Percentiles rank a stretch among this genome's conserved stretches.
These are phyloP conservation scores for Tetraneura akinire DNA, from an alignment of 1,140 invertebrate genomes.

Conservation along the genomic window DNA sequence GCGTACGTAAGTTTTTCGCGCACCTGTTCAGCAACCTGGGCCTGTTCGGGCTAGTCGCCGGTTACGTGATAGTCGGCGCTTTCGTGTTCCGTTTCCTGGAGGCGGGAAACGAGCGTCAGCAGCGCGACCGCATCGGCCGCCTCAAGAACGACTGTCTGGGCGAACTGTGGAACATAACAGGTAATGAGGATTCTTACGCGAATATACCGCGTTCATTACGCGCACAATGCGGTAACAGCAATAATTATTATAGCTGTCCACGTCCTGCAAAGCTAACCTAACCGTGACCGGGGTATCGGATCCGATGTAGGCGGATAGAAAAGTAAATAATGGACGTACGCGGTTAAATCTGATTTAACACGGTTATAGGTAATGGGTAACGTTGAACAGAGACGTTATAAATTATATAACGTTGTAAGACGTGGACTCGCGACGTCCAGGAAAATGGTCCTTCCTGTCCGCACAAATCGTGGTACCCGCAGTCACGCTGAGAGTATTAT, in stretches of 20 bases:
- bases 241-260: no score
- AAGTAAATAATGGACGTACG: no score
- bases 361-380: no score
- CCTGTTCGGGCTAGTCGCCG: conserved; percentile 58
- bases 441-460: no score
- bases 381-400: no score
- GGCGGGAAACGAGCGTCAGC: conserved; percentile 50
- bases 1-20: conserved; percentile 51
- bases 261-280: background rate
- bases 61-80: conserved; percentile 57
- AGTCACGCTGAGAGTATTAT: no score
- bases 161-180: conserved; percentile 61
- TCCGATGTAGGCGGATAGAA: no score
- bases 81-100: conserved; percentile 56
- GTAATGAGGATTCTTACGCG: conserved; percentile 55
- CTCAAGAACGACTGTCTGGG: conserved; percentile 55
- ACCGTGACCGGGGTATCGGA: background rate
- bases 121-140: conserved; percentile 57
- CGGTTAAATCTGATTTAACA: no score
- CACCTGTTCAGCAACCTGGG: conserved; percentile 57
- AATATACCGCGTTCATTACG: no score
- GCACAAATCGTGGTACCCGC: no score
- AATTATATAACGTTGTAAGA: no score
- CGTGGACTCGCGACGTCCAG: background rate
- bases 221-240: no score